These are phyloP conservation scores for Papilio polyxenes DNA, from an alignment of 1,140 invertebrate species.

Conservation along the genomic window DNA sequence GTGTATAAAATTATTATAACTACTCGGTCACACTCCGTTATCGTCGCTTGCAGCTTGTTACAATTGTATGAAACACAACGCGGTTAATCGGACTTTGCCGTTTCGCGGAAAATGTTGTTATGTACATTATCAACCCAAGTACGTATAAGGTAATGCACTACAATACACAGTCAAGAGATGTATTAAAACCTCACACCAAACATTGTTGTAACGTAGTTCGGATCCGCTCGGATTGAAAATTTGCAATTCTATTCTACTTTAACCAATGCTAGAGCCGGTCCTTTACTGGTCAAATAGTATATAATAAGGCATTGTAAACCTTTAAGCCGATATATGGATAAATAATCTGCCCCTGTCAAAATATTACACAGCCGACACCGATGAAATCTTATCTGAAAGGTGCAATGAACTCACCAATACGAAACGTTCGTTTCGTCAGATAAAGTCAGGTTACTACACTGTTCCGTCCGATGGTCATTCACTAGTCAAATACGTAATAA, in stretches of 20 bases:
- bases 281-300: neutral
- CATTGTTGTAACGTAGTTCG: neutral
- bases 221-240: neutral
- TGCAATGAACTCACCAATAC: neutral
- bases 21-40: neutral
- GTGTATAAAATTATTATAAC: neutral
- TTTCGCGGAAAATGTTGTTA: conserved; percentile 4
- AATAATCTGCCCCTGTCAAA: conserved; percentile 13
- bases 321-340: neutral
- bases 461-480: neutral
- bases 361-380: neutral
- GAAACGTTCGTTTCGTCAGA: neutral
- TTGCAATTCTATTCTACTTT: neutral
- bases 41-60: neutral
- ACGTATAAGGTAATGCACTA: neutral
- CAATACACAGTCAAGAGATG: neutral
- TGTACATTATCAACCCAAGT: neutral
- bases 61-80: neutral
- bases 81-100: conserved; percentile 1
- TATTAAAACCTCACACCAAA: neutral
- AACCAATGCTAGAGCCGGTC: neutral
- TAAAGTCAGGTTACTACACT: neutral
- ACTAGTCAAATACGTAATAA: neutral
- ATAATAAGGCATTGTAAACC: neutral
- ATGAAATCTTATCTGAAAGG: neutral